Evolutionary conservation across 2,113 vertebrate genomes (phyloP), one percentile per base, ranked within the genome.

Genomic region (Aepyceros melampus): DNA sequence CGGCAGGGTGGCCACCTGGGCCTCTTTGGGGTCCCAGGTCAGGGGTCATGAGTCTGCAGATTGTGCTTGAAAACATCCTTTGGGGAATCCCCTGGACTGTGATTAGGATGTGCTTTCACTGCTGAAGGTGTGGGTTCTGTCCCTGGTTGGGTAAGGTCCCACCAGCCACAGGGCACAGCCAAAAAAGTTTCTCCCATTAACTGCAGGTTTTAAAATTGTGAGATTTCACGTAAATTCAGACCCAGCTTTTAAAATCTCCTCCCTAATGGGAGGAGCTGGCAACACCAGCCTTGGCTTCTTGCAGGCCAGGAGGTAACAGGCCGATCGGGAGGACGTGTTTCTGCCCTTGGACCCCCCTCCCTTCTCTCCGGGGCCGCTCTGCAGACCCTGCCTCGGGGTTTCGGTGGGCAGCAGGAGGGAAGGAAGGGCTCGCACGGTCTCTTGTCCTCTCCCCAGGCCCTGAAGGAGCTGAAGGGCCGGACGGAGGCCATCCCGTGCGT

Each of bases 401-500:
- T 40, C 3, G 60, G 23, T 0, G 7, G 58, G 13, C 8, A 53
- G 15, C 11, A 5, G 31, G 7, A 12, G 4, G 23, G 3, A 17
- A 16, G n/a, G 86, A 21, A 3, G 40, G 87, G n/a, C 36, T 78
- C 8, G 0, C 9, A 11, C 3, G 2, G 0, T 0, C 27, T 0
- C 6, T 8, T 43, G 25, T 92, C n/a, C 71, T 21, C 40, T n/a
- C 0, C 17, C 11, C 82, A 99, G 99, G 99, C 99, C 0, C 97
- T 99, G 0, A 97, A 97, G 4, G 96, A 98, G 9, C 96, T 99
- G 78, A 99, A 99, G 97, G 99, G 97, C 91, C 98, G 55, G 98
- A 99, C 99, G 0, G 99, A 99, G 98, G 99, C 99, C 94, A 98
- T 99, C 96, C 99, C 99, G 0, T 99, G 99, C 1, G 99, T 99